A percentile compares a stretch with the other conserved stretches of the same genome.
These are phyloP conservation scores for Exephanes ischioxanthus DNA, from an alignment of 2,888 invertebrate species.

Conservation along the genomic window DNA sequence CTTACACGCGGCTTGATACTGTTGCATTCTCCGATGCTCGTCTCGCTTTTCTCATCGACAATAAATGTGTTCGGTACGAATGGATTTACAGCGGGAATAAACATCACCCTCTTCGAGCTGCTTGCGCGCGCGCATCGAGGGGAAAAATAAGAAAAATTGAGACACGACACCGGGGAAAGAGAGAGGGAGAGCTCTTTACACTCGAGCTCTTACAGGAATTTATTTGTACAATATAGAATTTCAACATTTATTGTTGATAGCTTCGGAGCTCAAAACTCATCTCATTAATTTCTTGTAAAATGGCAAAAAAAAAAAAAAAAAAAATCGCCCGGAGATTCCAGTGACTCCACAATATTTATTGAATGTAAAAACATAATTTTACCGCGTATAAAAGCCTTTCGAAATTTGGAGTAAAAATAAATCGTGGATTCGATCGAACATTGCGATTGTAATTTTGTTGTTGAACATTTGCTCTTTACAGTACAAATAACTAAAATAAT, in stretches of 20 bases:
- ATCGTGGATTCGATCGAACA: too few species aligned
- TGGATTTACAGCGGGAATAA: slow-evolving; percentile 58
- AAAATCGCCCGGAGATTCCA: not conserved
- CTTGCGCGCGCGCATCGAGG: not conserved
- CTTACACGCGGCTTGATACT: not conserved
- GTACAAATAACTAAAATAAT: not conserved
- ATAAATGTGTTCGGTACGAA: slow-evolving; percentile 52
- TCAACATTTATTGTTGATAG: slow-evolving; percentile 8
- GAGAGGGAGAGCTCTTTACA: slow-evolving; percentile 3
- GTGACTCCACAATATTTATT: not conserved
- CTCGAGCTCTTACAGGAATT: slow-evolving; percentile 13
- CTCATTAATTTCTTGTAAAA: not conserved
- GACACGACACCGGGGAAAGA: not conserved
- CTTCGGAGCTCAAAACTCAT: not conserved
- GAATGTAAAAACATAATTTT: not conserved
- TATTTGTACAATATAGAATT: slow-evolving; percentile 24
- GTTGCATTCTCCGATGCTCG: slow-evolving; percentile 1
- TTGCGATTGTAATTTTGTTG: too few species aligned
- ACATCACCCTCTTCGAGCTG: slow-evolving; percentile 33
- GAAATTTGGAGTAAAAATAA: not conserved
- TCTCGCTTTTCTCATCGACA: slow-evolving; percentile 44
- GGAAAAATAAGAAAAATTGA: slow-evolving; percentile 1
- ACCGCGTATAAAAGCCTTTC: not conserved
- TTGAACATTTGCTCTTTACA: too few species aligned
- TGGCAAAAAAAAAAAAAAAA: not conserved